Conservation (phyloP, 2,888 invertebrate genomes). For the Proisotoma minuta region DNA sequence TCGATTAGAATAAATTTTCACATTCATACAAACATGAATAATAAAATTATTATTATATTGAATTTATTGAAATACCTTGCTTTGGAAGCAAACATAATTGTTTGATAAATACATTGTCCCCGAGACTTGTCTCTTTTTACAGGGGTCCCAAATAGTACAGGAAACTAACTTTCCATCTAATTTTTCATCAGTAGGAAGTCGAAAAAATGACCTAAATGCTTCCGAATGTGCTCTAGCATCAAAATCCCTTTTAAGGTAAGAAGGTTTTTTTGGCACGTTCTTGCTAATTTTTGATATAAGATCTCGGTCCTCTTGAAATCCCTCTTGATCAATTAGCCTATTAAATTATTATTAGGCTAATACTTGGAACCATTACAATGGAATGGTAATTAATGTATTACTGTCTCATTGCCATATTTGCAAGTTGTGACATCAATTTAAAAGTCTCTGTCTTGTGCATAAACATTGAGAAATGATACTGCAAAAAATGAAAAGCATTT, state of each 20-base stretch:
- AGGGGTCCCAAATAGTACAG: conserved; percentile 83
- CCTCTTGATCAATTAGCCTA: conserved; percentile 86
- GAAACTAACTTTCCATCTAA: conserved; percentile 84
- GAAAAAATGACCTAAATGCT: conserved; percentile 75
- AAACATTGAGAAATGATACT: conserved; percentile 77
- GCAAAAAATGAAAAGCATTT: conserved; percentile 48
- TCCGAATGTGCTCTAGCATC: conserved; percentile 88
- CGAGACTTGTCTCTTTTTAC: conserved; percentile 80
- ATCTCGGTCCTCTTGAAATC: conserved; percentile 82
- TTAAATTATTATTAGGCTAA: conserved; percentile 47
- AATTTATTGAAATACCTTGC: conserved; percentile 62
- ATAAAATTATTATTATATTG: background rate
- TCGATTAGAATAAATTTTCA: conserved; percentile 50
- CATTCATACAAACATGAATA: background rate
- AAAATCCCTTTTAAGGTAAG: conserved; percentile 87
- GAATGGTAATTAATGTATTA: conserved; percentile 48
- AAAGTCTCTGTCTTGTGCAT: conserved; percentile 83
- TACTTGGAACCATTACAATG: background rate
- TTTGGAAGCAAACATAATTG: conserved; percentile 93
- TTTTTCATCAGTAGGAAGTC: conserved; percentile 83
- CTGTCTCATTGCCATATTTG: conserved; percentile 95
- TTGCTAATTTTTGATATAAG: conserved; percentile 77
- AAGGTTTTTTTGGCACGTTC: conserved; percentile 82
- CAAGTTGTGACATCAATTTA: conserved; percentile 86
- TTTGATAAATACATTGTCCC: conserved; percentile 87